These are phyloP conservation scores for Hermatobates lingyangjiaoensis DNA, from an alignment of 1,140 invertebrate species.

Conservation along the genomic window DNA sequence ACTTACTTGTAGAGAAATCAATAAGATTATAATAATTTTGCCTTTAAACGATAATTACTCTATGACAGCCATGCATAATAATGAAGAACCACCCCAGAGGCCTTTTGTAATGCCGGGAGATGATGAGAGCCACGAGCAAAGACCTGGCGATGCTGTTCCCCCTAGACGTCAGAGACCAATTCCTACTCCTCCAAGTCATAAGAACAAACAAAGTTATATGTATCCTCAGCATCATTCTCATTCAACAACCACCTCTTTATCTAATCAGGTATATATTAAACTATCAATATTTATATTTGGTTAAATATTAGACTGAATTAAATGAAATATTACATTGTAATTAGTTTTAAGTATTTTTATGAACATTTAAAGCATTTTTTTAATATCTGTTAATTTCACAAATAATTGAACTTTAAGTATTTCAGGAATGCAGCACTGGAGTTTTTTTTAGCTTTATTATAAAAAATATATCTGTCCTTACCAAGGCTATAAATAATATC, in stretches of 20 bases:
- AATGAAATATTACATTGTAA: background rate
- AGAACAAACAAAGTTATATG: constrained; percentile 15
- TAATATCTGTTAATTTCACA: background rate
- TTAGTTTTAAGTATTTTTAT: background rate
- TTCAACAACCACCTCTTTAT: constrained; percentile 17
- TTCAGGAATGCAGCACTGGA: background rate
- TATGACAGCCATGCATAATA: constrained; percentile 5
- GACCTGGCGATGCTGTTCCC: constrained; percentile 6
- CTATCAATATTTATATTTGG: background rate
- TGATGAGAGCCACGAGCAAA: constrained; percentile 36
- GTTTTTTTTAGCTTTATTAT: background rate
- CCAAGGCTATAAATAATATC: background rate
- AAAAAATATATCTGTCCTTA: background rate
- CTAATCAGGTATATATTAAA: constrained; percentile 19
- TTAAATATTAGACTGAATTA: background rate
- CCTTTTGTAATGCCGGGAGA: constrained; percentile 26
- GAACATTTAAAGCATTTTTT: background rate
- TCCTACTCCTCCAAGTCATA: background rate
- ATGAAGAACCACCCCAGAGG: constrained; percentile 17
- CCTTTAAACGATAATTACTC: background rate
- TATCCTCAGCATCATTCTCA: constrained; percentile 18
- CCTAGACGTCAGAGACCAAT: constrained; percentile 4
- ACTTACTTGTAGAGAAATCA: background rate
- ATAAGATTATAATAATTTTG: background rate
- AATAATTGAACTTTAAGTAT: background rate